A percentile compares a stretch with the other conserved stretches of the same genome.
phyloP scores from a whole-genome alignment of 2,797 vertebrate species.

The Gymnocypris eckloni region DNA sequence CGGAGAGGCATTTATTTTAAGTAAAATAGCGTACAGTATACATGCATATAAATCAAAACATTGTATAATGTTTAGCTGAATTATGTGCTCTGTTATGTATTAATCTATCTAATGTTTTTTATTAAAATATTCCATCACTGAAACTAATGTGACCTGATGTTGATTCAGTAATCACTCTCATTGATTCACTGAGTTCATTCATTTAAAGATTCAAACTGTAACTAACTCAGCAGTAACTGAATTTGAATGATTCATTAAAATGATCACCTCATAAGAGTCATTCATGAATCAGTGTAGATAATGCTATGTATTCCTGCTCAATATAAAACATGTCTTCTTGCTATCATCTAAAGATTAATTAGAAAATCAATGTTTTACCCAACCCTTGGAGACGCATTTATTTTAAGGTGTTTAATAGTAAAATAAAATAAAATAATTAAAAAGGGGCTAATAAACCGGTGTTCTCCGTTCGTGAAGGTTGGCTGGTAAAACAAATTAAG shows the following conservation, averaged over 20 bases:
- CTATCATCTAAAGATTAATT: not conserved
- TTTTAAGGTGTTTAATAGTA: not conserved
- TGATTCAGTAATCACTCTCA: conserved; percentile 8
- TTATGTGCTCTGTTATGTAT: not conserved
- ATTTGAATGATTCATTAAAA: conserved; percentile 17
- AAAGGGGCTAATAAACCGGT: not conserved
- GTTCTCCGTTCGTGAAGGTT: not conserved
- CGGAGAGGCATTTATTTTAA: not conserved
- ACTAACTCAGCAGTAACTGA: conserved; percentile 3
- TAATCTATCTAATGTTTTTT: not conserved
- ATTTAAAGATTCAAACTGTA: conserved; percentile 9
- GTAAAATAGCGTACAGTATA: not conserved
- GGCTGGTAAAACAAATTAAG: not conserved
- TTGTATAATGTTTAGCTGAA: not conserved
- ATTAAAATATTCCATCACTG: conserved; percentile 12
- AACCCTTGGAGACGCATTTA: not conserved
- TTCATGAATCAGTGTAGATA: not conserved
- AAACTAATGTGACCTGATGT: conserved; percentile 13
- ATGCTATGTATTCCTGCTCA: not conserved
- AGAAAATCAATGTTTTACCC: not conserved
- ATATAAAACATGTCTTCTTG: not conserved
- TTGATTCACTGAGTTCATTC: not conserved
- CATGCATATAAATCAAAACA: not conserved
- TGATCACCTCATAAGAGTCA: not conserved
- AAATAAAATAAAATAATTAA: not conserved